Conservation (phyloP, 92 coral and sea anemone genomes). For the Zoanthus sansibaricus region DNA sequence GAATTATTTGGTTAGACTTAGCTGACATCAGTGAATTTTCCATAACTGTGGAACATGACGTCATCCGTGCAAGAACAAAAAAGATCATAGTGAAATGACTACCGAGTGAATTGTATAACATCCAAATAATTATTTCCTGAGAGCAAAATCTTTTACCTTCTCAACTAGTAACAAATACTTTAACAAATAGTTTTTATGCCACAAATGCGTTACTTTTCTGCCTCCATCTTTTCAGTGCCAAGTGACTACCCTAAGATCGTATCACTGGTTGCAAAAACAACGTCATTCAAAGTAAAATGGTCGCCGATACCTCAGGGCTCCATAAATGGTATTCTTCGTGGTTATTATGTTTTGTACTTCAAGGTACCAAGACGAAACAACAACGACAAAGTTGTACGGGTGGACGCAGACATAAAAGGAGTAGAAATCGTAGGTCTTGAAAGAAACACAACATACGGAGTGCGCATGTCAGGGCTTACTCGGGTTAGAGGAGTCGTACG, state of each 20-base stretch:
- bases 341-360: conserved; percentile 74
- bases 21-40: too few species aligned
- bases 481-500: conserved; percentile 71
- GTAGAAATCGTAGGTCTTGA: conserved; percentile 65
- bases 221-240: conserved; percentile 62
- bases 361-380: conserved; percentile 46
- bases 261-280: conserved; percentile 65
- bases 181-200: too few species aligned
- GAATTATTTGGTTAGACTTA: too few species aligned
- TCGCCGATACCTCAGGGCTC: conserved; percentile 69
- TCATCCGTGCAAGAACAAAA: too few species aligned
- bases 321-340: conserved; percentile 80
- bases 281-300: conserved; percentile 75
- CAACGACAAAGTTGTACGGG: conserved; percentile 66
- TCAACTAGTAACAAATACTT: too few species aligned
- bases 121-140: too few species aligned
- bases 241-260: conserved; percentile 66
- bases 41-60: too few species aligned
- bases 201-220: background rate
- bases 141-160: too few species aligned
- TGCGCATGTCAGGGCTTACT: conserved; percentile 79
- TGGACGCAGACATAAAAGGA: conserved; percentile 65
- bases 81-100: too few species aligned
- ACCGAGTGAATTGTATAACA: too few species aligned
- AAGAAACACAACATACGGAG: conserved; percentile 75